A percentile compares a stretch with the other conserved stretches of the same genome.
Evolutionary conservation across 2,113 vertebrate genomes (phyloP).

Genomic region (Myiagra hebetior): DNA sequence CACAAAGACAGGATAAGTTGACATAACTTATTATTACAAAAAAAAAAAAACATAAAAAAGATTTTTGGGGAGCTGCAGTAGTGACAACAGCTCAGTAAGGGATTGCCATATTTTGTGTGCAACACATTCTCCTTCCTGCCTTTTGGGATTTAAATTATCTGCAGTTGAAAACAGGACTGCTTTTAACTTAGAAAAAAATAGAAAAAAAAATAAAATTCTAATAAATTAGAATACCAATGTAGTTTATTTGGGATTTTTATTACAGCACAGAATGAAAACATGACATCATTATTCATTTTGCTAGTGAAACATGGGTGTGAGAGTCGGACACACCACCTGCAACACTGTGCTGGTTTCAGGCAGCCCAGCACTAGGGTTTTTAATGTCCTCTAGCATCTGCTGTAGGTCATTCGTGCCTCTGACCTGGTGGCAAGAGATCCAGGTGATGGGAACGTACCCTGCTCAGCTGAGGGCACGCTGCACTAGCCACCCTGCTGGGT

Average conservation of each 20-base stretch:
- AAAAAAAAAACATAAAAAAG: neutral
- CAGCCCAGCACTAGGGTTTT: neutral
- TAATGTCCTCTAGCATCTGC: neutral
- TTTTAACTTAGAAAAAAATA: neutral
- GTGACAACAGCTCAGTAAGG: neutral
- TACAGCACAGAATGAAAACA: neutral
- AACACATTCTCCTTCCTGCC: neutral
- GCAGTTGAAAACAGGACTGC: neutral
- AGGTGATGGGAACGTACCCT: neutral
- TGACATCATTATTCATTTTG: neutral
- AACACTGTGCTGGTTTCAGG: neutral
- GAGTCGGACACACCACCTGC: neutral
- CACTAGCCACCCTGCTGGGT: neutral
- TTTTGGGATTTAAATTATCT: neutral
- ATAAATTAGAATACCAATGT: neutral
- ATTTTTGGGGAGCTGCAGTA: neutral
- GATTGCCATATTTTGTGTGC: neutral
- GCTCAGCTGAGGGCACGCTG: neutral
- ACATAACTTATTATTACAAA: neutral
- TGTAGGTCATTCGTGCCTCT: neutral
- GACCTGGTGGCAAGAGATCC: neutral
- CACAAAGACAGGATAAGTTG: neutral
- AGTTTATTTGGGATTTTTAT: neutral
- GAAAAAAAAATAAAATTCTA: neutral
- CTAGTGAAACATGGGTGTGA: fast-evolving